Percentiles rank a stretch among this genome's conserved stretches.
These are phyloP conservation scores for Verasper variegatus DNA, from an alignment of 2,113 vertebrate species.

Conservation along the genomic window DNA sequence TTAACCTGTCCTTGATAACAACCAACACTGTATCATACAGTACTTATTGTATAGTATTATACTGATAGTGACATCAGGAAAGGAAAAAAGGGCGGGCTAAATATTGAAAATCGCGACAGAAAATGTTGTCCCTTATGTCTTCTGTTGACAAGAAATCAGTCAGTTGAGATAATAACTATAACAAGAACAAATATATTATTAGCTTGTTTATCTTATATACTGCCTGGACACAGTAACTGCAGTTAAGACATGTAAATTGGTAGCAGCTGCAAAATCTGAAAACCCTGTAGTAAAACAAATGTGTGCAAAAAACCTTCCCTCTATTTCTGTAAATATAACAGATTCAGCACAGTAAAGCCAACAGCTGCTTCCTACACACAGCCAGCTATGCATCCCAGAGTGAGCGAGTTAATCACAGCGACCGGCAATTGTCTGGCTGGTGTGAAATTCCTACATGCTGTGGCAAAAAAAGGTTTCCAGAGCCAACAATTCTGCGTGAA, in stretches of 20 bases:
- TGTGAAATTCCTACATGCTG: neutral
- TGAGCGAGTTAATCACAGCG: neutral
- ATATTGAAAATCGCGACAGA: neutral
- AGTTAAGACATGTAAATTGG: neutral
- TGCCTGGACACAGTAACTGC: neutral
- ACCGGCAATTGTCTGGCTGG: neutral
- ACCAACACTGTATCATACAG: too few relatives aligned
- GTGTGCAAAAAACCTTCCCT: neutral
- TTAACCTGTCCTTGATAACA: too few relatives aligned
- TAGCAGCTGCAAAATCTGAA: neutral
- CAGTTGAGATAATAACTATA: neutral
- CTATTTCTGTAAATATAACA: conserved; percentile 1
- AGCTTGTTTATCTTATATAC: neutral
- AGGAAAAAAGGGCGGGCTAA: too few relatives aligned
- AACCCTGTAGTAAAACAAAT: neutral
- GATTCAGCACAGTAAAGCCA: conserved; percentile 18
- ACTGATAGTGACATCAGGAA: too few relatives aligned
- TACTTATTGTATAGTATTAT: too few relatives aligned
- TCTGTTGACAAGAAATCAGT: neutral
- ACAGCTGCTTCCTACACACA: conserved; percentile 2
- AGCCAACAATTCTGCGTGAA: conserved; percentile 1
- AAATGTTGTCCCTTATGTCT: neutral
- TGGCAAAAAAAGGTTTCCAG: neutral
- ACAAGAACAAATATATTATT: neutral
- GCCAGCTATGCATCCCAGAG: neutral